Evolutionary conservation across 2,113 vertebrate genomes (phyloP), one percentile per base, ranked within the genome.

Genomic region (Chaetura pelagica): DNA sequence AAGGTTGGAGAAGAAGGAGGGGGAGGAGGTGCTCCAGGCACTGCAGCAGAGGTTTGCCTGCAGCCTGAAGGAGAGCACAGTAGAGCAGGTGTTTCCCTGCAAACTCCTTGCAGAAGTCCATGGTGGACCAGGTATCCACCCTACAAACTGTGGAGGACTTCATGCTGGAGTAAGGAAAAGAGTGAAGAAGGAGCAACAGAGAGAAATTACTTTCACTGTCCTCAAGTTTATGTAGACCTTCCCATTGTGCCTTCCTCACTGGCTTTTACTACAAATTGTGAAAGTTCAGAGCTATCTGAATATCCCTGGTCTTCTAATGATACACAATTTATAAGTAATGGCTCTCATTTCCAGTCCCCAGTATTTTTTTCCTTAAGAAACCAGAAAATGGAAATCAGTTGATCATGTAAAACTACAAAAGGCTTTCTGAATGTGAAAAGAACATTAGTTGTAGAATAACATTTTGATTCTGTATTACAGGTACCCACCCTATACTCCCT

Each of bases 71-170:
- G 15, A 63, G 20, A 78, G 2, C 15, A 12, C 12, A 7, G 16
- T 44, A 14, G 27, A 73, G 10, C 9, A 67, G 16, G 26, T 46
- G 15, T 34, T 78, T 67, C 27, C 59, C 42, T 62, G 29, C 8
- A 87, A 35, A 32, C 18, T 1, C 0, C 14, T 12, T 23, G 29
- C 15, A 54, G 8, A 52, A 68, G 42, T 46, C 42, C 29, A 15
- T 42, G 21, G 18, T 26, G 13, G 42, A 58, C 15, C 17, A 40
- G 5, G 7, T 62, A 51, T 40, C 21, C 8, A 82, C 32, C 3
- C 17, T 75, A 13, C 10, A 69, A 5, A 1, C 23, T 2, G 0
- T 55, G 23, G 29, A 74, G 19, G 11, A 42, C 4, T 7, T 11
- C 10, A 22, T 44, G 40, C 8, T 46, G n/a, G 6, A 67, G 32